These are phyloP conservation scores for Mirounga angustirostris DNA, from an alignment of 2,113 vertebrate genomes.

Conservation along the genomic window DNA sequence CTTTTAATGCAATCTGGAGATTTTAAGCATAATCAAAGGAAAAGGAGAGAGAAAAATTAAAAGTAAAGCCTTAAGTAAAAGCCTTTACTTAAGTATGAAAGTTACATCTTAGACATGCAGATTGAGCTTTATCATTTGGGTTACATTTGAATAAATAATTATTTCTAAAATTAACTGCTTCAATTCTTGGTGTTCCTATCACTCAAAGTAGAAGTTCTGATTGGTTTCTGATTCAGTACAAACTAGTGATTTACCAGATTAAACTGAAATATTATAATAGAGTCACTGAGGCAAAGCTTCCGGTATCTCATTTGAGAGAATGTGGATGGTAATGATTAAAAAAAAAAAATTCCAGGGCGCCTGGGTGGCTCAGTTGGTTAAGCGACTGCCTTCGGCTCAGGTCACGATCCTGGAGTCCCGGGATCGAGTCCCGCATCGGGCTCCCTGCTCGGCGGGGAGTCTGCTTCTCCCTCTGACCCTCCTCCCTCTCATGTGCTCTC, in stretches of 20 bases:
- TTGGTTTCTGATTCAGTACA: not conserved
- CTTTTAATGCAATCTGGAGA: conserved; percentile 64
- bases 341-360: not conserved
- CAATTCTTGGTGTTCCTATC: not conserved
- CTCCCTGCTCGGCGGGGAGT: too few species aligned
- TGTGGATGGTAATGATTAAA: not conserved
- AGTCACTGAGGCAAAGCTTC: not conserved
- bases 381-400: too few species aligned
- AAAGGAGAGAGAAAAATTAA: conserved; percentile 39
- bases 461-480: too few species aligned
- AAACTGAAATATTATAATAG: not conserved
- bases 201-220: not conserved
- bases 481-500: too few species aligned
- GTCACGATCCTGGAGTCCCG: too few species aligned
- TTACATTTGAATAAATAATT: not conserved
- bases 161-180: conserved; percentile 20
- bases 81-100: conserved; percentile 24
- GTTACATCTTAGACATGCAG: not conserved
- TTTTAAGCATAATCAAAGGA: conserved; percentile 42
- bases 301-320: not conserved
- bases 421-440: too few species aligned
- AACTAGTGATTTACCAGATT: not conserved
- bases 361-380: too few species aligned
- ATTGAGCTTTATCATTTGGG: not conserved
- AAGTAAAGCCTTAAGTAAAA: not conserved